A percentile compares a stretch with the other conserved stretches of the same genome.
phyloP scores from a whole-genome alignment of 2,888 invertebrate genomes.

The Pheosia tremula region DNA sequence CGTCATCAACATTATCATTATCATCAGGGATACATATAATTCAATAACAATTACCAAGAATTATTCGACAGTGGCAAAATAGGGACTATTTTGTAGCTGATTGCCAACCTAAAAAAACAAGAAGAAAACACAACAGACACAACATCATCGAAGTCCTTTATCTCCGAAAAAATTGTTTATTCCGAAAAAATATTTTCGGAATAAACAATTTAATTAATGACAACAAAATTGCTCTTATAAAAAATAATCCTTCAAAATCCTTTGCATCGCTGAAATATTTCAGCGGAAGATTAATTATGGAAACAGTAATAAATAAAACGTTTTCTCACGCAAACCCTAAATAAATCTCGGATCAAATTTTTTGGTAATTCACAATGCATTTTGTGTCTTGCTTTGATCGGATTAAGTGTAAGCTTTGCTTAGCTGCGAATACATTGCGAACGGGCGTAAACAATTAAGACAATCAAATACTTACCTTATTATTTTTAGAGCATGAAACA shows the following conservation, averaged over 20 bases:
- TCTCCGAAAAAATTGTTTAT: too few species aligned
- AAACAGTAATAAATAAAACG: constrained; percentile 24
- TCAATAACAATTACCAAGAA: too few species aligned
- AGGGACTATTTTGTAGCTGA: too few species aligned
- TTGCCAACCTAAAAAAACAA: too few species aligned
- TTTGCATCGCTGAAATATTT: background rate
- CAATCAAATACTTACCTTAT: too few species aligned
- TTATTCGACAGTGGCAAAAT: too few species aligned
- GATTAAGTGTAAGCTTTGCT: constrained; percentile 4
- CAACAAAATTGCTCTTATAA: background rate
- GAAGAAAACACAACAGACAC: too few species aligned
- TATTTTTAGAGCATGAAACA: too few species aligned
- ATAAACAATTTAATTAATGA: background rate
- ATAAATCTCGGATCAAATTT: constrained; percentile 20
- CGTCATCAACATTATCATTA: too few species aligned
- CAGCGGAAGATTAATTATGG: background rate
- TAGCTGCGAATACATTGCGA: too few species aligned
- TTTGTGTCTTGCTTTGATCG: constrained; percentile 20
- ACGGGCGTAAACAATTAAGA: too few species aligned
- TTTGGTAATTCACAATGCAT: constrained; percentile 13
- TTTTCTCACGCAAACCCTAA: constrained; percentile 7
- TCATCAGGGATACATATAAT: too few species aligned
- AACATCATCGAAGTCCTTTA: background rate
- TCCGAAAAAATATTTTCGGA: background rate
- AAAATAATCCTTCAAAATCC: constrained; percentile 1